Evolutionary conservation across 1,140 invertebrate genomes (phyloP).

Genomic region (Saccostrea echinata): DNA sequence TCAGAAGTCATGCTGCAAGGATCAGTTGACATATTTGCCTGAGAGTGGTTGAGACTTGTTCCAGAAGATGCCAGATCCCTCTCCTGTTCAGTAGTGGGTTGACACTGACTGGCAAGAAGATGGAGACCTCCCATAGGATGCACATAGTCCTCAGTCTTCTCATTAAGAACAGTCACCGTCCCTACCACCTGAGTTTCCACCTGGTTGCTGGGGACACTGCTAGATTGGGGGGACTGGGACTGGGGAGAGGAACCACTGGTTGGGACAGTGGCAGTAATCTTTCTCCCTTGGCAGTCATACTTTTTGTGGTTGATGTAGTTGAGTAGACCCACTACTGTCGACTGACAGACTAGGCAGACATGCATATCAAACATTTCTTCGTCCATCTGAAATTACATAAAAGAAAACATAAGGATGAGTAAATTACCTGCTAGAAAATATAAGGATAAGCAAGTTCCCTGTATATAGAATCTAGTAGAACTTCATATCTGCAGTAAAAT

Average conservation of each 20-base stretch:
- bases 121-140: constrained; percentile 1
- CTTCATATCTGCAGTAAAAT: too few relatives aligned
- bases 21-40: neutral
- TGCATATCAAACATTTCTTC: constrained; percentile 81
- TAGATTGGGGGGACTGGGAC: constrained; percentile 66
- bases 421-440: too few relatives aligned
- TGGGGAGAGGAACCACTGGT: constrained; percentile 71
- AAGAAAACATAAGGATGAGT: too few relatives aligned
- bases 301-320: constrained; percentile 91
- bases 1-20: neutral
- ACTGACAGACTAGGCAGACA: constrained; percentile 91
- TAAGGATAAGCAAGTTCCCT: too few relatives aligned
- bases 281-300: constrained; percentile 81
- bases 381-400: constrained; percentile 42
- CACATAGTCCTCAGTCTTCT: neutral
- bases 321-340: constrained; percentile 88
- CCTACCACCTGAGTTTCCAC: neutral
- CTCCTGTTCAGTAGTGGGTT: constrained; percentile 16
- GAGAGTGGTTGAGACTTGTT: neutral
- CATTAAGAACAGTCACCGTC: neutral
- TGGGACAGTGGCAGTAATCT: constrained; percentile 40
- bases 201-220: neutral
- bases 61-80: neutral
- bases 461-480: too few relatives aligned
- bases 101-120: constrained; percentile 23